Evolutionary conservation across 2,888 invertebrate genomes (phyloP).

Genomic region (Baronia brevicornis): DNA sequence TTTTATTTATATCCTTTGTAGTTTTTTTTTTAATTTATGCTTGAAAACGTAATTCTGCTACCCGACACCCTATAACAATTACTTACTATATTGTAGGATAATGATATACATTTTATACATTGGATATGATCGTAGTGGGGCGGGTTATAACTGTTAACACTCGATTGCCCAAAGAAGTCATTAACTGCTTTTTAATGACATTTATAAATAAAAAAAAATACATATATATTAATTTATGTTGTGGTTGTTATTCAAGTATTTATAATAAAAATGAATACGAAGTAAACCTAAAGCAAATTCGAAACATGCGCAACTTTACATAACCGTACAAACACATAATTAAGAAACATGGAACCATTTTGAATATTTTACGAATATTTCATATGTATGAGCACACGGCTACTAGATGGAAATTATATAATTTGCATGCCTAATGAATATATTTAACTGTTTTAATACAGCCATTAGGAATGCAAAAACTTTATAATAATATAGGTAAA

Average conservation of each 20-base stretch:
- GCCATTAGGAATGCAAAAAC: slow-evolving; percentile 15
- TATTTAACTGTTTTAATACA: slow-evolving; percentile 33
- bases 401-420: slow-evolving; percentile 61
- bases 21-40: no score
- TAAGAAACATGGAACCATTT: slow-evolving; percentile 71
- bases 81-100: no score
- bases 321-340: slow-evolving; percentile 65
- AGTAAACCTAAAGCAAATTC: slow-evolving; percentile 26
- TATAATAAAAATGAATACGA: slow-evolving; percentile 10
- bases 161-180: no score
- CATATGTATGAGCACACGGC: slow-evolving; percentile 69
- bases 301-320: slow-evolving; percentile 47
- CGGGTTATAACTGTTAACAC: no score
- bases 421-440: slow-evolving; percentile 66
- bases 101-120: no score
- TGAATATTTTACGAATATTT: slow-evolving; percentile 72
- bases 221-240: not conserved
- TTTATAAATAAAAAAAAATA: no score
- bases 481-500: not conserved
- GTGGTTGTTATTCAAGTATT: not conserved
- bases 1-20: no score
- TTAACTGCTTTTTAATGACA: no score
- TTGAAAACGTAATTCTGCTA: no score
- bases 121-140: no score
- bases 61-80: no score